Conservation (phyloP, 2,797 vertebrate genomes). For the Tangara arthus region DNA sequence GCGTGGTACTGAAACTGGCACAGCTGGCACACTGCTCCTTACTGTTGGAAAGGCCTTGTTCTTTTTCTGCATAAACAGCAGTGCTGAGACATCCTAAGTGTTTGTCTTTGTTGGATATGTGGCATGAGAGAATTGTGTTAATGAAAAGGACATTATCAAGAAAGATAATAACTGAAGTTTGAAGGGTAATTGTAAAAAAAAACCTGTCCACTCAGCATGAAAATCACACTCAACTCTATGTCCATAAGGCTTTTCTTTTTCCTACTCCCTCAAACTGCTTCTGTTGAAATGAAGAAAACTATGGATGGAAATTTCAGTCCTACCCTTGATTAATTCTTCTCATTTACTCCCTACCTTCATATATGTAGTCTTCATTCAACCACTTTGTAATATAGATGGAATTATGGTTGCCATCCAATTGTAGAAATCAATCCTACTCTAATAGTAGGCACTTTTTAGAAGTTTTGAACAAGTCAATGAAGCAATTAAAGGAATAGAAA, state of each 20-base stretch:
- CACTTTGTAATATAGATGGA: neutral
- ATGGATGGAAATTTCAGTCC: neutral
- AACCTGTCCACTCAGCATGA: rapidly evolving
- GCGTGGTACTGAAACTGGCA: neutral
- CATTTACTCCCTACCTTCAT: neutral
- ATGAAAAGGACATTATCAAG: neutral
- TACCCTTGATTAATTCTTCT: neutral
- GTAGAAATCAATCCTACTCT: neutral
- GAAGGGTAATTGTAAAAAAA: neutral
- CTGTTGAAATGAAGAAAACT: neutral
- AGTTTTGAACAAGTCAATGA: neutral
- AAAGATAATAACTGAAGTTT: neutral
- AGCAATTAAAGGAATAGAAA: neutral
- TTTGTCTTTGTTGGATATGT: neutral
- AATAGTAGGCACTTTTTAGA: neutral
- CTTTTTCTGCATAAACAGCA: neutral
- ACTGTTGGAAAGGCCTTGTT: neutral
- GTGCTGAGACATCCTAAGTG: rapidly evolving
- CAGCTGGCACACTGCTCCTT: neutral
- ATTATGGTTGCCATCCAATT: neutral
- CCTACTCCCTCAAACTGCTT: neutral
- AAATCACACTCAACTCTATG: neutral
- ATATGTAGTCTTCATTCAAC: neutral
- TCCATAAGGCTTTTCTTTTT: neutral
- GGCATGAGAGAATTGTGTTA: neutral